Conservation (phyloP, 2,797 vertebrate genomes). For the Cygnus olor region DNA sequence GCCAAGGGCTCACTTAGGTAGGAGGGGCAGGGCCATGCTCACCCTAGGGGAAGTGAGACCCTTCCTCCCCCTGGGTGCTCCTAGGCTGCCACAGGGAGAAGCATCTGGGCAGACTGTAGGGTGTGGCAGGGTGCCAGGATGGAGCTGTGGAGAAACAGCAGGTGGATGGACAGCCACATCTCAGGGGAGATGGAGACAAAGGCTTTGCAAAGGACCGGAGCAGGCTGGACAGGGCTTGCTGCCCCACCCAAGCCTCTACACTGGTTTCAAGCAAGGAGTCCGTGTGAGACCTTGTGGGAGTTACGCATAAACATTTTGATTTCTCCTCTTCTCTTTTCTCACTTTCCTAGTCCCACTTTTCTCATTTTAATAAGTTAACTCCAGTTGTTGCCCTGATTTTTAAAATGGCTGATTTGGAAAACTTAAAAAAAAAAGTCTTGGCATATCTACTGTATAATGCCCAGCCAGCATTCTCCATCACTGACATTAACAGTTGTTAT, state of each 20-base stretch:
- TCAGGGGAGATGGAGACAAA: background rate
- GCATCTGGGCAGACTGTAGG: background rate
- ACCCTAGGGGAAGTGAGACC: background rate
- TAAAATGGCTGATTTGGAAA: background rate
- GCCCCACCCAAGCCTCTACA: background rate
- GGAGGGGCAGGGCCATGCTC: background rate
- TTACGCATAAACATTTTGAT: background rate
- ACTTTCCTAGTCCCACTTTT: background rate
- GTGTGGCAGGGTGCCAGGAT: background rate
- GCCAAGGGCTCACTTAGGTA: accelerated
- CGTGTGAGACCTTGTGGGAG: accelerated
- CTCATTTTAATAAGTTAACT: background rate
- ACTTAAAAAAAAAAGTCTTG: background rate
- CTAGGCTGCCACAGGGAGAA: background rate
- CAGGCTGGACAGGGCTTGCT: background rate
- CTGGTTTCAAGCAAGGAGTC: background rate
- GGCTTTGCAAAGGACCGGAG: background rate
- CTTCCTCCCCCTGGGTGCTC: background rate
- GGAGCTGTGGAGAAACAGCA: background rate
- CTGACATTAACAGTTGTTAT: background rate
- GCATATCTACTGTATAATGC: background rate
- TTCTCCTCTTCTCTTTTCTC: background rate
- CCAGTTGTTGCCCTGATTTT: background rate
- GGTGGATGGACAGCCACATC: background rate
- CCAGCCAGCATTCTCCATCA: background rate